These are phyloP conservation scores for Chitala chitala DNA, from an alignment of 2,113 vertebrate species.

Conservation along the genomic window DNA sequence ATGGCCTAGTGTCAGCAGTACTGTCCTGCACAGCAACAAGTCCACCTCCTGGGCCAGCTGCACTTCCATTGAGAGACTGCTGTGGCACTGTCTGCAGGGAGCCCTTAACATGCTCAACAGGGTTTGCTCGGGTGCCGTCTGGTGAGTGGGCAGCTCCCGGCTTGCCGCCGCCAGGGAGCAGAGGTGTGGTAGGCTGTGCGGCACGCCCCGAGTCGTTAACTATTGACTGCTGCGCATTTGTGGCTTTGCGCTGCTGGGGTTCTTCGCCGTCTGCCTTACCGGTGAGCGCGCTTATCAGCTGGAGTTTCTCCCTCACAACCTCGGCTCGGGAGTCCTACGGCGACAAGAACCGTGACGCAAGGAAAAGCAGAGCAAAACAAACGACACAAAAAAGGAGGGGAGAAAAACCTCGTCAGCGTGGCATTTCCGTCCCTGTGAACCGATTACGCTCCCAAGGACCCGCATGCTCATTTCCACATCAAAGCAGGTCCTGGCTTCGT, in stretches of 20 bases:
- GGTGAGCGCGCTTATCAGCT: background rate
- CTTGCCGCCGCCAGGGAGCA: background rate
- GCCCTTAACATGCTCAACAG: conserved; percentile 29
- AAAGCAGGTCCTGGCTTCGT: background rate
- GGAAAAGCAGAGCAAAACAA: background rate
- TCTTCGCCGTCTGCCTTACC: background rate
- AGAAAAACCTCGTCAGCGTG: background rate
- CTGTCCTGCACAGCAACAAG: no score
- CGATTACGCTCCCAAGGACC: no score
- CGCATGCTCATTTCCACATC: no score
- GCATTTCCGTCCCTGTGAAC: no score
- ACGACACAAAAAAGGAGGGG: background rate
- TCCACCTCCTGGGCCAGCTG: conserved; percentile 4
- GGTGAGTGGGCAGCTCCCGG: background rate
- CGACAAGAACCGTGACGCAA: background rate
- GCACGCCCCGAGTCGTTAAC: conserved; percentile 30
- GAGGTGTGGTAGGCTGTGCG: background rate
- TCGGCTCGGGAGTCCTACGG: background rate
- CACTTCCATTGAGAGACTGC: background rate
- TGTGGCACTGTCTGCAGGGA: background rate
- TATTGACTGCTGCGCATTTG: no score
- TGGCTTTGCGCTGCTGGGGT: background rate
- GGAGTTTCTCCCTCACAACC: background rate
- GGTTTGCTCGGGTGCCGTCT: background rate
- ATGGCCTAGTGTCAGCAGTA: background rate